A percentile compares a stretch with the other conserved stretches of the same genome.
These are phyloP conservation scores for Phymatocera aterrima DNA, from an alignment of 2,888 invertebrate species.

Conservation along the genomic window DNA sequence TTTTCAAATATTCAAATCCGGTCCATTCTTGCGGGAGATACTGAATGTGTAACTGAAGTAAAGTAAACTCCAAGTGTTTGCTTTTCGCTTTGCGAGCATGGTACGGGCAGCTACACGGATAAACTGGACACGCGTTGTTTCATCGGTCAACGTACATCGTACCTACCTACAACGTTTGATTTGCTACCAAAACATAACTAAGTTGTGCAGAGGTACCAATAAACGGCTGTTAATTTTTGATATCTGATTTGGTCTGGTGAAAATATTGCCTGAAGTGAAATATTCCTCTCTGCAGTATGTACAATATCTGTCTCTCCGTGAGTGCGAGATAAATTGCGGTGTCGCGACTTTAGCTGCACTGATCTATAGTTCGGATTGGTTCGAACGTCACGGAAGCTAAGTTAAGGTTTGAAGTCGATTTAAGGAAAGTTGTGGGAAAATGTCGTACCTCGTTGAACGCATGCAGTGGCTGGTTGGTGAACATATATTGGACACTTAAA, in stretches of 20 bases:
- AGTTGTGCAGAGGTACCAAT: not conserved
- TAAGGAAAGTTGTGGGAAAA: not conserved
- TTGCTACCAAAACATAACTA: not conserved
- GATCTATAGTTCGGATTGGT: not conserved
- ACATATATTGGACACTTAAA: slow-evolving; percentile 4
- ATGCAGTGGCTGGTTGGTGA: slow-evolving; percentile 31
- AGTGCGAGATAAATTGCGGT: not conserved
- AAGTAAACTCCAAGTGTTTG: too few species aligned
- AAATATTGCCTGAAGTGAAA: not conserved
- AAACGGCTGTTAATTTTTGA: not conserved
- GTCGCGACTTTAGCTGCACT: slow-evolving; percentile 1
- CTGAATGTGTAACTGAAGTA: too few species aligned
- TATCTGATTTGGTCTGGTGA: not conserved
- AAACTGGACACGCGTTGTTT: not conserved
- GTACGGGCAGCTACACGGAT: too few species aligned
- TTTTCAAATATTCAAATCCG: not conserved
- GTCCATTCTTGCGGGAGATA: not conserved
- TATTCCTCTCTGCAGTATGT: not conserved
- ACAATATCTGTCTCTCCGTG: not conserved
- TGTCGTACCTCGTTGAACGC: slow-evolving; percentile 11
- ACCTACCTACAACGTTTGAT: not conserved
- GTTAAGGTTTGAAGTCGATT: not conserved
- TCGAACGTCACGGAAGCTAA: not conserved
- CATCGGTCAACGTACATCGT: not conserved
- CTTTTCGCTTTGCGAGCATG: too few species aligned